Conservation (phyloP, 2,113 vertebrate genomes). For the Heterotis niloticus region DNA sequence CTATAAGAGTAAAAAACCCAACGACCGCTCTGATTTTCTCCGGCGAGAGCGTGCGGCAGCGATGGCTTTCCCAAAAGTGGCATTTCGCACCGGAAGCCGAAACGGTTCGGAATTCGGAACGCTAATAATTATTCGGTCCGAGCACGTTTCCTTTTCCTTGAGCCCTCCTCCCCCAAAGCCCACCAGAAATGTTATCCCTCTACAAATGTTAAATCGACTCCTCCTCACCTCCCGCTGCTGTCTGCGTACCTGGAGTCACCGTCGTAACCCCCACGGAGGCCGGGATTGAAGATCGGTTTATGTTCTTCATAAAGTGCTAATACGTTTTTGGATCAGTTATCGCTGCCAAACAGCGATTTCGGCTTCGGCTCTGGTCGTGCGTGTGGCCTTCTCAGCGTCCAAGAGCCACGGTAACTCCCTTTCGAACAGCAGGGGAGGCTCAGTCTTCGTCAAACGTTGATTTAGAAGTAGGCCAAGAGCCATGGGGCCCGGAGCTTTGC, state of each 20-base stretch:
- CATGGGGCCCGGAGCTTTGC: conserved; percentile 43
- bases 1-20: neutral
- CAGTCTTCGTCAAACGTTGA: conserved; percentile 56
- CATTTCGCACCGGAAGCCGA: conserved; percentile 3
- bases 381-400: conserved; percentile 49
- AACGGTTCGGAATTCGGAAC: neutral
- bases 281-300: neutral
- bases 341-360: conserved; percentile 33
- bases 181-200: conserved; percentile 1
- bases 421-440: conserved; percentile 49
- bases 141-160: conserved; percentile 4
- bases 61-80: neutral
- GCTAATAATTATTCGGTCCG: conserved; percentile 8
- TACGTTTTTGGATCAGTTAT: conserved; percentile 39
- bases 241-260: conserved; percentile 8
- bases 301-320: conserved; percentile 36
- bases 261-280: neutral
- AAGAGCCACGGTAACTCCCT: conserved; percentile 44
- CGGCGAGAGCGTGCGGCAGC: no score
- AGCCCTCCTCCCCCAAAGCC: neutral
- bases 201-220: neutral
- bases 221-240: neutral
- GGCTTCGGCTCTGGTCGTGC: conserved; percentile 39
- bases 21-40: neutral
- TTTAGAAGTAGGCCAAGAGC: conserved; percentile 62